These are phyloP conservation scores for Sebastes alutus DNA, from an alignment of 2,797 vertebrate species.

Conservation along the genomic window DNA sequence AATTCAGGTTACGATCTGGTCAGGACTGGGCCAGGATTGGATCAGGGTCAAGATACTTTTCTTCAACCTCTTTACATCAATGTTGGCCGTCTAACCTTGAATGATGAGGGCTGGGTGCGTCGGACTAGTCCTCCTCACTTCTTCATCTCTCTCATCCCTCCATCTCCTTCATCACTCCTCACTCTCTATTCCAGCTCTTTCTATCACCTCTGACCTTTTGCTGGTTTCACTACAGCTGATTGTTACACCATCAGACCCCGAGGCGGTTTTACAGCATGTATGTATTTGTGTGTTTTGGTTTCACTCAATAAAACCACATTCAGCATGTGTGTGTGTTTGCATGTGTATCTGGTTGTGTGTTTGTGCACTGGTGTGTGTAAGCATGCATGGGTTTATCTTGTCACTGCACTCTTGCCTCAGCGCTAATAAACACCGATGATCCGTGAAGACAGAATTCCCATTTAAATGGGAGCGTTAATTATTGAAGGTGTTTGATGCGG, in stretches of 20 bases:
- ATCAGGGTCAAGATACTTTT: not conserved
- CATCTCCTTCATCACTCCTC: not conserved
- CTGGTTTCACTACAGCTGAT: not conserved
- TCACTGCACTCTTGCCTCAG: not conserved
- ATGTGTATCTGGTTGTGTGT: not conserved
- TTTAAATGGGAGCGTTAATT: slow-evolving; percentile 23
- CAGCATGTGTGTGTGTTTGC: not conserved
- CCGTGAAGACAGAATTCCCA: not conserved
- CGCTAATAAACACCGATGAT: slow-evolving; percentile 17
- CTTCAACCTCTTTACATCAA: not conserved
- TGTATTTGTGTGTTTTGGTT: not conserved
- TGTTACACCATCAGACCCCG: not conserved
- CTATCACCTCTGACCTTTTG: not conserved
- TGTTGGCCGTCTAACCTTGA: not conserved
- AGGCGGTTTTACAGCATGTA: not conserved
- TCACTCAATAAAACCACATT: not conserved
- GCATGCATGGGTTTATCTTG: not conserved
- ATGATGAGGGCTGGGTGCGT: fast-evolving
- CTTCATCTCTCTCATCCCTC: not conserved
- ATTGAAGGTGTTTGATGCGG: not conserved
- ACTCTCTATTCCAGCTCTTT: not conserved
- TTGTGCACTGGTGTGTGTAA: not conserved
- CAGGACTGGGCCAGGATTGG: not conserved
- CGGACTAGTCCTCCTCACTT: not conserved
- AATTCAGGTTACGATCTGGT: not conserved